A percentile compares a stretch with the other conserved stretches of the same genome.
Evolutionary conservation across 2,888 invertebrate species (phyloP).

Genomic region (Catotricha subobsoleta): DNA sequence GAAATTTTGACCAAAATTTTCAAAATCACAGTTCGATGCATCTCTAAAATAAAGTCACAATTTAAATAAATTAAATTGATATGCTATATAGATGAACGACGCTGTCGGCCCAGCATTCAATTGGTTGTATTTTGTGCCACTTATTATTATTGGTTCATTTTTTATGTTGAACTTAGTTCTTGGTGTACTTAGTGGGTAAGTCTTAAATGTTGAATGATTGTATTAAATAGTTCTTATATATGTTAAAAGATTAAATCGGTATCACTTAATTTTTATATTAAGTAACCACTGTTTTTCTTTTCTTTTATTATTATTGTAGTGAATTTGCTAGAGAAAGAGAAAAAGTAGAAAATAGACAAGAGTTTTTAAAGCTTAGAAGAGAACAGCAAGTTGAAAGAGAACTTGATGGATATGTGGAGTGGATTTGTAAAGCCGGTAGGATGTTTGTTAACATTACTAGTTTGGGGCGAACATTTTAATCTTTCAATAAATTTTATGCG

Average conservation of each 20-base stretch:
- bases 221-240: background rate
- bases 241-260: background rate
- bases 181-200: constrained; percentile 34
- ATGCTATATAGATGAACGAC: constrained; percentile 82
- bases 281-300: background rate
- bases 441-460: background rate
- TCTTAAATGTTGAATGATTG: background rate
- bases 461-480: background rate
- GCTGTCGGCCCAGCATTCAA: constrained; percentile 96
- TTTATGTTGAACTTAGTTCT: constrained; percentile 99
- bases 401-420: constrained; percentile 98
- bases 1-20: no score
- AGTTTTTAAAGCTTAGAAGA: constrained; percentile 95
- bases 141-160: constrained; percentile 99
- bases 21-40: no score
- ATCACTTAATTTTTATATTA: background rate
- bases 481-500: background rate
- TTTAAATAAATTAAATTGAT: background rate
- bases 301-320: constrained; percentile 38
- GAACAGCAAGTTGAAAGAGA: constrained; percentile 96
- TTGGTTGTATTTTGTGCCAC: constrained; percentile 99
- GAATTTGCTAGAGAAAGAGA: constrained; percentile 99
- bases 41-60: background rate
- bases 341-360: constrained; percentile 99
- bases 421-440: constrained; percentile 99